Evolutionary conservation across 2,888 invertebrate genomes (phyloP).

Genomic region (Cheilosia pagana): DNA sequence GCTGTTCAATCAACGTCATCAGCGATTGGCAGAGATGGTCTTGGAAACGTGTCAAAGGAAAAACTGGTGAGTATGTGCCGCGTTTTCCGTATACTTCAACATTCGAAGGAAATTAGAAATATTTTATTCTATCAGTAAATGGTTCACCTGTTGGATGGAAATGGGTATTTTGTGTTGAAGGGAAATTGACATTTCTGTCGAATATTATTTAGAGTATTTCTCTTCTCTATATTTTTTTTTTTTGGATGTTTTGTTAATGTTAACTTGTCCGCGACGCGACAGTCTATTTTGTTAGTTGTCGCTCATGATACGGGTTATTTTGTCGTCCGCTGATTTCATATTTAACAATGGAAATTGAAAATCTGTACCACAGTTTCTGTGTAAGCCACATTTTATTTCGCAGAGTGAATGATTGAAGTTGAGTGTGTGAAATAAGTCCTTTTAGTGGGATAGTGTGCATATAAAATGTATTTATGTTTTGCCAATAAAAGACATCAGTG

Average conservation of each 20-base stretch:
- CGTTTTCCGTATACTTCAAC: conserved; percentile 17
- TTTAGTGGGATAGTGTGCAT: no score
- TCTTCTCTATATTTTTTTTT: neutral
- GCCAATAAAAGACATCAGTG: no score
- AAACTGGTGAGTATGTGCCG: conserved; percentile 80
- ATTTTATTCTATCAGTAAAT: conserved; percentile 49
- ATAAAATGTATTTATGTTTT: neutral
- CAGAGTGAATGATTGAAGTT: neutral
- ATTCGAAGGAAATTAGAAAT: conserved; percentile 44
- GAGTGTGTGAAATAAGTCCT: neutral
- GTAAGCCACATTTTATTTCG: conserved; percentile 18
- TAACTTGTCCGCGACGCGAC: neutral
- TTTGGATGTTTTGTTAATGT: neutral
- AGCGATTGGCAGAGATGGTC: conserved; percentile 88
- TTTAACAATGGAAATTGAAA: conserved; percentile 20
- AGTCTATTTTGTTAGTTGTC: conserved; percentile 24
- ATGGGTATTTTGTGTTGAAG: conserved; percentile 14
- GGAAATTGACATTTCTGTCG: conserved; percentile 18
- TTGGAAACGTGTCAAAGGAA: conserved; percentile 79
- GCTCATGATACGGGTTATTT: conserved; percentile 3
- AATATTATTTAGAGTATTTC: conserved; percentile 16
- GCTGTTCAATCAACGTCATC: conserved; percentile 87
- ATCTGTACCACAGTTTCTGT: conserved; percentile 34
- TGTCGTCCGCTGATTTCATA: neutral
- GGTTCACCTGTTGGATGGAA: conserved; percentile 52